Evolutionary conservation across 2,113 vertebrate species (phyloP).

Genomic region (Antennarius striatus): DNA sequence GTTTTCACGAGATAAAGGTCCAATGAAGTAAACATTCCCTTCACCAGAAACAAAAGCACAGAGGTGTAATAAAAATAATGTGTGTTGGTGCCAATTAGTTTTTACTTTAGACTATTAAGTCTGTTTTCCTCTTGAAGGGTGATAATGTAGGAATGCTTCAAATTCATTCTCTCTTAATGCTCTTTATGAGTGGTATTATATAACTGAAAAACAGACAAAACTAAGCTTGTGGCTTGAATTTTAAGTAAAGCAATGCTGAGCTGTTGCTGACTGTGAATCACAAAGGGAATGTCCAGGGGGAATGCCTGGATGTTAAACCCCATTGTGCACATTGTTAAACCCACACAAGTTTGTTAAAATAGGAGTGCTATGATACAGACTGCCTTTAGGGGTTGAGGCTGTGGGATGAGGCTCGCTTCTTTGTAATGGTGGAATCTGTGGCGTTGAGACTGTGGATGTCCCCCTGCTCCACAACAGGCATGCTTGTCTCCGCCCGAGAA

Average conservation of each 20-base stretch:
- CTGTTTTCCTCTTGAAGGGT: conserved; percentile 31
- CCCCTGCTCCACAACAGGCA: conserved; percentile 56
- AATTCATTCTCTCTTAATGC: conserved; percentile 39
- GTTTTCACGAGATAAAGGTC: conserved; percentile 56
- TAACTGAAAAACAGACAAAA: conserved; percentile 50
- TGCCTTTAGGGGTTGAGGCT: conserved; percentile 54
- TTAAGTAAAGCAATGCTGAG: conserved; percentile 36
- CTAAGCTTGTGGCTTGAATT: conserved; percentile 43
- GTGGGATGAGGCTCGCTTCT: conserved; percentile 51
- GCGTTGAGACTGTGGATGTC: conserved; percentile 37
- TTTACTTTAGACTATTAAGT: conserved; percentile 38
- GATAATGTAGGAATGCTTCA: conserved; percentile 29
- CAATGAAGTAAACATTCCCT: conserved; percentile 45
- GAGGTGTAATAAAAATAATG: conserved; percentile 14
- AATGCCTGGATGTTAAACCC: conserved; percentile 61
- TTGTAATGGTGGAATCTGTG: conserved; percentile 52
- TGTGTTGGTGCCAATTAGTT: conserved; percentile 36
- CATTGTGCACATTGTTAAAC: conserved; percentile 69
- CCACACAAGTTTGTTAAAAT: conserved; percentile 66
- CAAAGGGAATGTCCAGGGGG: conserved; percentile 48
- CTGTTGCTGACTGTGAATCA: conserved; percentile 56
- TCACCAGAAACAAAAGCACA: conserved; percentile 14
- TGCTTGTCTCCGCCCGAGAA: conserved; percentile 34
- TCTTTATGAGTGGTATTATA: conserved; percentile 48
- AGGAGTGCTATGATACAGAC: conserved; percentile 46